These are phyloP conservation scores for Adelosebastes latens DNA, from an alignment of 2,797 vertebrate species.

Conservation along the genomic window DNA sequence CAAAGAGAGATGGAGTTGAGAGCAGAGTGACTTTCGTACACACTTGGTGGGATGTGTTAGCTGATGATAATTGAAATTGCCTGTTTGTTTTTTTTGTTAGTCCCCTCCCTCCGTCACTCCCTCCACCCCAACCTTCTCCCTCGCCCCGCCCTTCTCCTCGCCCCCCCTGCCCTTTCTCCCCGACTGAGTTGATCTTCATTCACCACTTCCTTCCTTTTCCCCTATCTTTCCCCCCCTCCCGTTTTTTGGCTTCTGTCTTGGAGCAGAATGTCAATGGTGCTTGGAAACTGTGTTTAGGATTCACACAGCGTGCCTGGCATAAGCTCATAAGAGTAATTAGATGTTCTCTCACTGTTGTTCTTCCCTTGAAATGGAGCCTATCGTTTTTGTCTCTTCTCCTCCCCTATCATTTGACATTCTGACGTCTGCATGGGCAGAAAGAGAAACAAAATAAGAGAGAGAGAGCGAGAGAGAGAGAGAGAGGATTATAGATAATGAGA, in stretches of 20 bases:
- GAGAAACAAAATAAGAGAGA: conserved; percentile 19
- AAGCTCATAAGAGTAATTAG: conserved; percentile 69
- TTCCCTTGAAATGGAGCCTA: conserved; percentile 45
- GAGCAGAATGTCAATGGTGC: conserved; percentile 40
- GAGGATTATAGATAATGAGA: conserved; percentile 12
- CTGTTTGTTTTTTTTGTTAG: background rate
- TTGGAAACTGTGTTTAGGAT: conserved; percentile 45
- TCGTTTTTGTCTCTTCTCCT: conserved; percentile 46
- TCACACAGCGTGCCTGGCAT: conserved; percentile 38
- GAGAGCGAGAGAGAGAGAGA: background rate
- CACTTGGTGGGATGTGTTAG: conserved; percentile 40
- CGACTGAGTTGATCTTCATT: conserved; percentile 24
- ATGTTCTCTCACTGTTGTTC: conserved; percentile 56
- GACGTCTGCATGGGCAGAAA: conserved; percentile 39
- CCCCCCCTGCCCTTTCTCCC: background rate
- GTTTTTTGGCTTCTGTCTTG: background rate
- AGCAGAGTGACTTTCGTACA: conserved; percentile 45
- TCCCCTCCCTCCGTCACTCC: conserved; percentile 2
- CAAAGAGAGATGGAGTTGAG: conserved; percentile 27
- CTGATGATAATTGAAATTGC: conserved; percentile 59
- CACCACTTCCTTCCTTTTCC: background rate
- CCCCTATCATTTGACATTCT: conserved; percentile 57
- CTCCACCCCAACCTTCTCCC: background rate
- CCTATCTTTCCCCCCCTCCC: background rate
- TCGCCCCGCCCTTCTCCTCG: background rate